Conservation (phyloP, 2,113 vertebrate genomes). For the Plecturocebus donacophilus region DNA sequence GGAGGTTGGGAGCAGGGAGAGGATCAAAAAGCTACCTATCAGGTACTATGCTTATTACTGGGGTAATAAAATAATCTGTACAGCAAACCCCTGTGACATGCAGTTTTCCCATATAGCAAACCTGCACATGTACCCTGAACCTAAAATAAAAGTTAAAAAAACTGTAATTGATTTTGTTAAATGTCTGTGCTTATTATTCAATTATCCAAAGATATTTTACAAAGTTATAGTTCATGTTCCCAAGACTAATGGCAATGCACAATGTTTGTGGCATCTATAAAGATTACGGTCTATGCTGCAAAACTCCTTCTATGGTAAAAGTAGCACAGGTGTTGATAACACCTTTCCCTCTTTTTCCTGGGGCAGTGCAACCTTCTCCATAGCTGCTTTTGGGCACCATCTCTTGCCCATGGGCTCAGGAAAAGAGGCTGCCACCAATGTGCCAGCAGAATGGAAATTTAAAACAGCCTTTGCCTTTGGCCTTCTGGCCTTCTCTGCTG, state of each 20-base stretch:
- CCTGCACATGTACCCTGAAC: no score
- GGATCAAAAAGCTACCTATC: no score
- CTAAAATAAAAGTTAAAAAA: neutral
- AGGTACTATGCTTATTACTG: no score
- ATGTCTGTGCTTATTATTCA: neutral
- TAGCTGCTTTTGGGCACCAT: neutral
- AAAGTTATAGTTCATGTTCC: neutral
- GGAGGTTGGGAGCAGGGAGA: no score
- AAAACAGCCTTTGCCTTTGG: neutral
- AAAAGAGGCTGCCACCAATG: fast-evolving
- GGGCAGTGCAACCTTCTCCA: neutral
- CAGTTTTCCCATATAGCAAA: no score
- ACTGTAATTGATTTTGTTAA: neutral
- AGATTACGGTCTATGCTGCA: neutral
- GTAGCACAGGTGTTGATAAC: neutral
- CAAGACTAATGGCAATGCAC: neutral
- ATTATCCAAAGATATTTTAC: neutral
- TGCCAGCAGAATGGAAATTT: neutral
- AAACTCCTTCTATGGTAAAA: neutral
- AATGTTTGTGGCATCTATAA: neutral
- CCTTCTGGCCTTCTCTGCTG: neutral
- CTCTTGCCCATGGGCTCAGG: neutral
- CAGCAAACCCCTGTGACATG: no score
- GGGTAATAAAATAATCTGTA: no score
- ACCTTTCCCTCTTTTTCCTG: neutral